A percentile compares a stretch with the other conserved stretches of the same genome.
phyloP scores from a whole-genome alignment of 92 coral and sea anemone genomes.

The Nematostella vectensis region DNA sequence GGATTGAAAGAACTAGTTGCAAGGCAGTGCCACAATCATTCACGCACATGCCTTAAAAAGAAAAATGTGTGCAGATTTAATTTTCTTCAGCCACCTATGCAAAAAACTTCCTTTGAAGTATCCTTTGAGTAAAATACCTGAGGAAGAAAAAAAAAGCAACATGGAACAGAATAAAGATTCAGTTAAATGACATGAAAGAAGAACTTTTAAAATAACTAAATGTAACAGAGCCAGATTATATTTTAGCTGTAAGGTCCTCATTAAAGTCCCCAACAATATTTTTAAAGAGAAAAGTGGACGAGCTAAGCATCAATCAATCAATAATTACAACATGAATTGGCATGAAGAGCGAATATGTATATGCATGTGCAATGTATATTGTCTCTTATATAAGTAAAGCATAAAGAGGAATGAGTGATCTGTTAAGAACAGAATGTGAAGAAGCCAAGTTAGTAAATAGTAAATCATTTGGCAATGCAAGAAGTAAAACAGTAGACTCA shows the following conservation, averaged over 20 bases:
- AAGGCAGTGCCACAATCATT: slow-evolving; percentile 36
- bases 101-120: slow-evolving; percentile 29
- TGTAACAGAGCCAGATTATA: slow-evolving; percentile 28
- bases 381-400: slow-evolving; percentile 51
- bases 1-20: slow-evolving; percentile 39
- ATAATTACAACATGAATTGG: slow-evolving; percentile 28
- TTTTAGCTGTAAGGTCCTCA: slow-evolving; percentile 44
- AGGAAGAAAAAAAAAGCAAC: slow-evolving; percentile 28
- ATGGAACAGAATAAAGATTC: slow-evolving; percentile 35
- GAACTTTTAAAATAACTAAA: not conserved
- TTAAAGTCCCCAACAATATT: slow-evolving; percentile 30
- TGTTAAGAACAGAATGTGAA: slow-evolving; percentile 24
- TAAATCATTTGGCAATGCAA: slow-evolving; percentile 36
- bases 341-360: slow-evolving; percentile 47
- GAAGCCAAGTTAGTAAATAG: slow-evolving; percentile 48
- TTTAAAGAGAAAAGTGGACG: slow-evolving; percentile 47
- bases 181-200: slow-evolving; percentile 33
- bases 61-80: slow-evolving; percentile 38
- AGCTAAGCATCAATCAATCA: slow-evolving; percentile 15
- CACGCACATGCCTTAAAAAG: slow-evolving; percentile 38
- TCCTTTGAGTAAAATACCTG: too few species aligned
- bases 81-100: slow-evolving; percentile 43
- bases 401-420: slow-evolving; percentile 63
- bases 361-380: slow-evolving; percentile 53
- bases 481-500: slow-evolving; percentile 32